These are phyloP conservation scores for Nasonovia ribisnigri DNA, from an alignment of 2,888 invertebrate genomes.

Conservation along the genomic window DNA sequence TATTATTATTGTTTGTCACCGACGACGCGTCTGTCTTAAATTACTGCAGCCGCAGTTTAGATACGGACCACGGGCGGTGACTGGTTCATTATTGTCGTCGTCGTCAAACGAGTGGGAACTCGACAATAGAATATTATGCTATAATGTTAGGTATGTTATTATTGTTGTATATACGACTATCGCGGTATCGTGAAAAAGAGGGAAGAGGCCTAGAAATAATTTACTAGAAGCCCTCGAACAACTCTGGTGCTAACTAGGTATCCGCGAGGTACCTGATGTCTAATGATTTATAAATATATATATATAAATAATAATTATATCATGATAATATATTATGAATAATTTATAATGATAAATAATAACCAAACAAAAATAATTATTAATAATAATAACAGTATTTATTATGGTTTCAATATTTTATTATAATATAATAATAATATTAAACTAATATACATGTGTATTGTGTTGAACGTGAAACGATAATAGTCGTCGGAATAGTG, in stretches of 20 bases:
- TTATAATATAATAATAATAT: too few relatives aligned
- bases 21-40: neutral
- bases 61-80: neutral
- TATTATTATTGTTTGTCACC: slow-evolving; percentile 2
- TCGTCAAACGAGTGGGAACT: neutral
- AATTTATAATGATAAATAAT: too few relatives aligned
- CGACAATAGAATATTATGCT: neutral
- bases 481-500: neutral
- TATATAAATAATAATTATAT: too few relatives aligned
- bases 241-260: neutral
- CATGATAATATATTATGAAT: too few relatives aligned
- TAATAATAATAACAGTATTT: too few relatives aligned
- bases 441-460: too few relatives aligned
- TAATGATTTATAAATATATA: too few relatives aligned
- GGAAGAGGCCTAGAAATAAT: neutral
- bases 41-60: neutral
- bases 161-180: neutral
- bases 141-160: neutral
- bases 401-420: neutral
- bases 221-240: neutral
- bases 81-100: slow-evolving; percentile 9
- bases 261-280: neutral
- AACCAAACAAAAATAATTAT: too few relatives aligned
- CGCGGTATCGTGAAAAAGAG: neutral
- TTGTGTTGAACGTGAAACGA: neutral